Evolutionary conservation across 2,888 invertebrate species (phyloP).

Genomic region (Rapana venosa): DNA sequence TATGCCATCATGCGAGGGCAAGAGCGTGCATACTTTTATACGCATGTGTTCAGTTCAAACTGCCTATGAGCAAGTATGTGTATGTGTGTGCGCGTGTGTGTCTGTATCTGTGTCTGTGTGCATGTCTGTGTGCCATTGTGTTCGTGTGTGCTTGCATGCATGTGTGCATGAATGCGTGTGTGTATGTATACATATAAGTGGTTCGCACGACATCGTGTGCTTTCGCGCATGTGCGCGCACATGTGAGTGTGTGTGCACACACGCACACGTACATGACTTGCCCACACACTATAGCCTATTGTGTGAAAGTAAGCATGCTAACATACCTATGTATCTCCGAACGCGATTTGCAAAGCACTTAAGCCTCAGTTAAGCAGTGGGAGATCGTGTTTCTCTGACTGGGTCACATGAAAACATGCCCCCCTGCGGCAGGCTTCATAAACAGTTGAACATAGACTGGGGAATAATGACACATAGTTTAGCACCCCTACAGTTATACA

Average conservation of each 20-base stretch:
- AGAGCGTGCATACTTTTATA: constrained; percentile 28
- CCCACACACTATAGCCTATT: too few relatives aligned
- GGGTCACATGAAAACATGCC: too few relatives aligned
- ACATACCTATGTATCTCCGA: too few relatives aligned
- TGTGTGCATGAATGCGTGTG: neutral
- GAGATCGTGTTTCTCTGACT: too few relatives aligned
- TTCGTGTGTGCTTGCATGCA: neutral
- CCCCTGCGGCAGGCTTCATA: too few relatives aligned
- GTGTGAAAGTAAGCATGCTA: too few relatives aligned
- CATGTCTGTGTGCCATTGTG: neutral
- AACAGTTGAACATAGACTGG: too few relatives aligned
- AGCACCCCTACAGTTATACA: too few relatives aligned
- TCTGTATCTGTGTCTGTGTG: neutral
- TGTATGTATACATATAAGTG: neutral
- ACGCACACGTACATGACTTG: neutral
- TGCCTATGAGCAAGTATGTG: neutral
- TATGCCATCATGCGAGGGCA: neutral
- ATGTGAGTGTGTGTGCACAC: neutral
- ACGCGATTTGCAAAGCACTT: too few relatives aligned
- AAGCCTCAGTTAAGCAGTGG: too few relatives aligned
- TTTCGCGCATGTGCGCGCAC: neutral
- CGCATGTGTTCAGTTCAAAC: neutral
- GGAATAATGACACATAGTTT: too few relatives aligned
- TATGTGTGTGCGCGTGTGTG: neutral
- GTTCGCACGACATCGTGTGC: neutral